Conservation (phyloP, 1,140 invertebrate species). For the Drosophila oshimai region DNA sequence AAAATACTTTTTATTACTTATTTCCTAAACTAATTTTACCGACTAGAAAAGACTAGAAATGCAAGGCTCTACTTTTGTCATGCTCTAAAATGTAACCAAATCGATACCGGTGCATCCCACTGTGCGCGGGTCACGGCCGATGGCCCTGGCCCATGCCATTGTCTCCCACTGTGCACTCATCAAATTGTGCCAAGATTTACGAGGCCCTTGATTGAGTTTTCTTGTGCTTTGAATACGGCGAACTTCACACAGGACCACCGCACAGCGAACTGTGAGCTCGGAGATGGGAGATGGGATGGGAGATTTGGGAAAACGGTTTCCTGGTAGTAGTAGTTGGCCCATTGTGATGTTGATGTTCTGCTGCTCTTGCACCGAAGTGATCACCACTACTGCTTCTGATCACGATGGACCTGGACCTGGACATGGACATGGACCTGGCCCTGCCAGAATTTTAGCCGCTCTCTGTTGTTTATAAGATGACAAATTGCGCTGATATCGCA, state of each 20-base stretch:
- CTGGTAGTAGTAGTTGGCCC: conserved; percentile 54
- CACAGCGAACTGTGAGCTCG: conserved; percentile 18
- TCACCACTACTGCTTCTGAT: conserved; percentile 17
- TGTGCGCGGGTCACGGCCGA: conserved; percentile 12
- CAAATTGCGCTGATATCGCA: conserved; percentile 79
- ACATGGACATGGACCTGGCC: background rate
- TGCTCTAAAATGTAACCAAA: background rate
- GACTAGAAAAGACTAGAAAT: too few relatives aligned
- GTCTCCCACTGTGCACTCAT: conserved; percentile 75
- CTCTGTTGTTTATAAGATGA: conserved; percentile 74
- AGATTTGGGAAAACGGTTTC: conserved; percentile 61
- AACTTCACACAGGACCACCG: conserved; percentile 77
- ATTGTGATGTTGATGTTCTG: conserved; percentile 47
- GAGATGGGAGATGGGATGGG: conserved; percentile 11
- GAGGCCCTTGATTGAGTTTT: conserved; percentile 78
- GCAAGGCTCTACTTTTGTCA: too few relatives aligned
- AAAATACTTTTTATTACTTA: too few relatives aligned
- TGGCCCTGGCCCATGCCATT: conserved; percentile 25
- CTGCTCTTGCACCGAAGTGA: background rate
- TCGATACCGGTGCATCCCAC: background rate
- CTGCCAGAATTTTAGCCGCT: conserved; percentile 26
- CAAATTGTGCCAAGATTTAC: conserved; percentile 80
- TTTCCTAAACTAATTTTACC: too few relatives aligned
- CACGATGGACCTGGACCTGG: background rate
- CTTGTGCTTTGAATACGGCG: conserved; percentile 76